phyloP scores from a whole-genome alignment of 2,888 invertebrate species.

The Polyploca ridens region DNA sequence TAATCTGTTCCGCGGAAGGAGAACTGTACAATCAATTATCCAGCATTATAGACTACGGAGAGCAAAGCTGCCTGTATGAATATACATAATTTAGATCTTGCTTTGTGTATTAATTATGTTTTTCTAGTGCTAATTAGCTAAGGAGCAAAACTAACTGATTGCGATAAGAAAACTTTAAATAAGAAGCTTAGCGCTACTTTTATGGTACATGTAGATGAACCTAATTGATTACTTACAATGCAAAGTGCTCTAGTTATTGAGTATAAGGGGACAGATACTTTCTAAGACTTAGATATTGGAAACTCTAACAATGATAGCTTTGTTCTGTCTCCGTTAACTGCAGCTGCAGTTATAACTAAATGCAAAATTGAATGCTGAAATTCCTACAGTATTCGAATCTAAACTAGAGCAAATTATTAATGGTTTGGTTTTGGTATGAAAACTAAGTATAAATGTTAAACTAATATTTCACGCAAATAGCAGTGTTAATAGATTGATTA shows the following conservation, averaged over 20 bases:
- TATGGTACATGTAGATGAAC: not conserved
- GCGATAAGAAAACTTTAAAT: not conserved
- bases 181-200: not conserved
- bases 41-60: conserved; percentile 13
- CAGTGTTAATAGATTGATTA: conserved; percentile 26
- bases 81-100: not conserved
- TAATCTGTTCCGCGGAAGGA: conserved; percentile 72
- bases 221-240: not conserved
- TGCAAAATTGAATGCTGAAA: not conserved
- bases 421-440: not conserved
- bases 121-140: not conserved
- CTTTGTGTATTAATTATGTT: not conserved
- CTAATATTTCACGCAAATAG: conserved; percentile 13
- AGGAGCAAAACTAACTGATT: not conserved
- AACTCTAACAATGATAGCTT: conserved; percentile 35
- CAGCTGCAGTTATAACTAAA: conserved; percentile 6
- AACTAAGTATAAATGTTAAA: not conserved
- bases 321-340: conserved; percentile 22
- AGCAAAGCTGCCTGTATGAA: conserved; percentile 8
- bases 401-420: conserved; percentile 10
- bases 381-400: conserved; percentile 13
- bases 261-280: not conserved
- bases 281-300: conserved; percentile 24
- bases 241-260: not conserved
- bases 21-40: conserved; percentile 55